These are phyloP conservation scores for Diceros bicornis DNA, from an alignment of 2,797 vertebrate species.

Conservation along the genomic window DNA sequence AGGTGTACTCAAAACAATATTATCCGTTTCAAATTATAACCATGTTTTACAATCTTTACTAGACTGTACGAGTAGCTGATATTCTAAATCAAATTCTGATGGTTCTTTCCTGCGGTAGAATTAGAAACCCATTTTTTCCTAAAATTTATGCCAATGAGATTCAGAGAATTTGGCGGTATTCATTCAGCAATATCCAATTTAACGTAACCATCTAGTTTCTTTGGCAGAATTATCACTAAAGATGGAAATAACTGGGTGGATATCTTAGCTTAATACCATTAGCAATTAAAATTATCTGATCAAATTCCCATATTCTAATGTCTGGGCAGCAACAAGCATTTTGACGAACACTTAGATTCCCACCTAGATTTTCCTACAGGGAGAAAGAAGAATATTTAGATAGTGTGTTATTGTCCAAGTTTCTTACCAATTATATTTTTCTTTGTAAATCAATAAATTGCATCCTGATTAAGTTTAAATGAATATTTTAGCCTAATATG, in stretches of 20 bases:
- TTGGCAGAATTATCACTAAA: background rate
- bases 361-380: background rate
- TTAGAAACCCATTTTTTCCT: background rate
- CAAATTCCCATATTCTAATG: background rate
- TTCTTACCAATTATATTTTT: background rate
- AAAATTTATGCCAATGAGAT: background rate
- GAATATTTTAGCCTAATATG: background rate
- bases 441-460: background rate
- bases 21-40: constrained; percentile 65
- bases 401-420: background rate
- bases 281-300: constrained; percentile 13
- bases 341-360: background rate
- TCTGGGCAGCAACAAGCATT: background rate
- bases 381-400: background rate
- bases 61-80: background rate
- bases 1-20: constrained; percentile 49
- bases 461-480: background rate
- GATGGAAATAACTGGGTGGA: background rate
- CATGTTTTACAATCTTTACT: constrained; percentile 55
- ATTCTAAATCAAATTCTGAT: constrained; percentile 60
- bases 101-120: background rate
- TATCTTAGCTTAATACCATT: background rate
- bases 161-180: background rate
- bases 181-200: background rate
- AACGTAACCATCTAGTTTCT: background rate